Base-by-base conservation (phyloP, 2,113 vertebrate genomes). In the Amazona vittata region DNA sequence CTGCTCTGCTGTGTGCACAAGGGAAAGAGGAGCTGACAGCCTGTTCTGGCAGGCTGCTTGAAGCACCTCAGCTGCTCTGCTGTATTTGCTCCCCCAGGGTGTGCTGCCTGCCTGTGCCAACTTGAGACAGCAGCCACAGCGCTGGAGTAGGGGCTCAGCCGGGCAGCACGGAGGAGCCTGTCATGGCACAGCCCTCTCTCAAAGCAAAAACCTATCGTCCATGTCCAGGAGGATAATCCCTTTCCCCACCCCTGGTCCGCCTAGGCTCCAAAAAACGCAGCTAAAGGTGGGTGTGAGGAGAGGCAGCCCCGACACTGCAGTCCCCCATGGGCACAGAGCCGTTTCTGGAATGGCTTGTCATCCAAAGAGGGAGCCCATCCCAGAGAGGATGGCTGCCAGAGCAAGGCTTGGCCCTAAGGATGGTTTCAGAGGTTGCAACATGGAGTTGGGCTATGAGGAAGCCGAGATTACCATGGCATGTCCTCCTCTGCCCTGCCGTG, bases 401-500 rank as follows among this genome's bases (percentile, higher is more conserved):
- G 53, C 33, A 79, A 82, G 37, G 16, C 62, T 31, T 82, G 37
- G 18, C 1, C 2, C n/a, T 53, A 11, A 37, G 37, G 11, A 16
- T 44, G 44, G 35, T 64, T 89, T 86, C 17, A 37, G 83, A 89
- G 15, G 17, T 86, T 96, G 86, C 77, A 94, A 65, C 59, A 78
- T 0, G 11, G 62, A 93, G 73, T 59, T 59, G 63, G 55, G 84
- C 47, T 84, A 39, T 10, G 31, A 87, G 86, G 86, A 94, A 92
- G 86, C 70, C 0, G 1, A 68, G 80, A 78, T 93, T 94, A 93
- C 68, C 43, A 9, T 0, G 1, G 80, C 88, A 35, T 84, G 95
- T 96, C 95, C 96, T 97, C 89, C 62, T 94, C 70, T 94, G 94
- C 83, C 93, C 96, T 4, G 10, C 65, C 15, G 10, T n/a, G 89